phyloP scores from a whole-genome alignment of 1,140 invertebrate species.

The Eumeta japonica region DNA sequence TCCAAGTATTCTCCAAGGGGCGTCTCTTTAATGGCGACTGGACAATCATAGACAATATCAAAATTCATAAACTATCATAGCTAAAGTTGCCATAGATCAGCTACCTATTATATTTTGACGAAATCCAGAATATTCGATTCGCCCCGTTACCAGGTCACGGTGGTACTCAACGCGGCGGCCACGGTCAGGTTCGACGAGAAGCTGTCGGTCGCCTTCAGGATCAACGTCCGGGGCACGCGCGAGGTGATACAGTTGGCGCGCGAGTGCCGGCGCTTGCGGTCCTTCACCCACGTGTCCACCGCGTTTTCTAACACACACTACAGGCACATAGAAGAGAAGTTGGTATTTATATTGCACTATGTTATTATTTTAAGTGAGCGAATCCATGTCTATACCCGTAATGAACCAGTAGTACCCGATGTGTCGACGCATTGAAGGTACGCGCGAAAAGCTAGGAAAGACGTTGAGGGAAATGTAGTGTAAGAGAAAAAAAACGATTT shows the following conservation, averaged over 20 bases:
- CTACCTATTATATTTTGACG: too few species aligned
- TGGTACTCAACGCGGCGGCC: conserved; percentile 88
- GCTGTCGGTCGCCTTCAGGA: conserved; percentile 63
- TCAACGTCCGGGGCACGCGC: conserved; percentile 64
- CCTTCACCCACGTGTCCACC: conserved; percentile 73
- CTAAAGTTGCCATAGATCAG: too few species aligned
- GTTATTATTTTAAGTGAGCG: not conserved
- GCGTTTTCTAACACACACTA: conserved; percentile 72
- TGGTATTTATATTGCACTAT: conserved; percentile 13
- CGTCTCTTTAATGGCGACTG: too few species aligned
- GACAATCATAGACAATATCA: too few species aligned
- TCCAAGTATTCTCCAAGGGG: too few species aligned
- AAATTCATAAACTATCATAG: too few species aligned
- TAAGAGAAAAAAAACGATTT: too few species aligned
- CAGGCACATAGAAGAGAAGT: conserved; percentile 63
- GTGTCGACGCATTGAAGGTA: conserved; percentile 65
- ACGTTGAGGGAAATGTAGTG: too few species aligned
- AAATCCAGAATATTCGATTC: too few species aligned
- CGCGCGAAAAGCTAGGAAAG: too few species aligned
- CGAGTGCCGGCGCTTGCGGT: conserved; percentile 58
- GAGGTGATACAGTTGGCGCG: conserved; percentile 62
- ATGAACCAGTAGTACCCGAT: conserved; percentile 44
- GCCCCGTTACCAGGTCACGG: conserved; percentile 57
- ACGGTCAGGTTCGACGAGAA: conserved; percentile 86
- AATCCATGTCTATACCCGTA: conserved; percentile 19